phyloP scores from a whole-genome alignment of 1,140 invertebrate species.

The Drosophila insularis region DNA sequence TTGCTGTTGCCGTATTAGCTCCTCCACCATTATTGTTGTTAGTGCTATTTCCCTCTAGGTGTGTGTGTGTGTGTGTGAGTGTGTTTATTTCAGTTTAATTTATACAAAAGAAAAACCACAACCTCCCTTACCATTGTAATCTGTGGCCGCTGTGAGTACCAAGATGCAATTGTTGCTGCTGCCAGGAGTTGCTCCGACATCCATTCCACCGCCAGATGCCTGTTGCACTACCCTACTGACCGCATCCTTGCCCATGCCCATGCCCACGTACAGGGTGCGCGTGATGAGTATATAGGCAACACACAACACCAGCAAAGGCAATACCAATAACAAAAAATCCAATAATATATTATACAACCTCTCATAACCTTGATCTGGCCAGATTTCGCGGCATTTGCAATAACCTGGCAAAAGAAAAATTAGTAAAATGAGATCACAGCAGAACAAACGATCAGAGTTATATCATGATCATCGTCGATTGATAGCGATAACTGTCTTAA shows the following conservation, averaged over 20 bases:
- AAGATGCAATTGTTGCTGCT: constrained; percentile 55
- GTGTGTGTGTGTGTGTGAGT: too few relatives aligned
- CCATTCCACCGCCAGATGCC: constrained; percentile 21
- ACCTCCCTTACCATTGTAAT: constrained; percentile 51
- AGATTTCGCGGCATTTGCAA: constrained; percentile 89
- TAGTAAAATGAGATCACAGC: too few relatives aligned
- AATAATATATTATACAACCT: constrained; percentile 89
- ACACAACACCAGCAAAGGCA: constrained; percentile 90
- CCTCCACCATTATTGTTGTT: constrained; percentile 59
- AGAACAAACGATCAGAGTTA: too few relatives aligned
- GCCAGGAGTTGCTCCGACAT: constrained; percentile 12
- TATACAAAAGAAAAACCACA: background rate
- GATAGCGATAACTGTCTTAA: too few relatives aligned
- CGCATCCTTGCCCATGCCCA: constrained; percentile 84
- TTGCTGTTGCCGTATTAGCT: background rate
- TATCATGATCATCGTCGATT: too few relatives aligned
- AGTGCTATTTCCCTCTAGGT: constrained; percentile 50
- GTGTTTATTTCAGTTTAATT: background rate
- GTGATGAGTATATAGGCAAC: constrained; percentile 90
- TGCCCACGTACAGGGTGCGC: constrained; percentile 87
- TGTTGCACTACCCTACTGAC: constrained; percentile 20
- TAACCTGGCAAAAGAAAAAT: constrained; percentile 48
- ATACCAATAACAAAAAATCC: constrained; percentile 87
- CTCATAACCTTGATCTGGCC: constrained; percentile 86
- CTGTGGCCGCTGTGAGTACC: constrained; percentile 41